phyloP scores from a whole-genome alignment of 2,797 vertebrate species.

The Tenualosa thibaudeaui region DNA sequence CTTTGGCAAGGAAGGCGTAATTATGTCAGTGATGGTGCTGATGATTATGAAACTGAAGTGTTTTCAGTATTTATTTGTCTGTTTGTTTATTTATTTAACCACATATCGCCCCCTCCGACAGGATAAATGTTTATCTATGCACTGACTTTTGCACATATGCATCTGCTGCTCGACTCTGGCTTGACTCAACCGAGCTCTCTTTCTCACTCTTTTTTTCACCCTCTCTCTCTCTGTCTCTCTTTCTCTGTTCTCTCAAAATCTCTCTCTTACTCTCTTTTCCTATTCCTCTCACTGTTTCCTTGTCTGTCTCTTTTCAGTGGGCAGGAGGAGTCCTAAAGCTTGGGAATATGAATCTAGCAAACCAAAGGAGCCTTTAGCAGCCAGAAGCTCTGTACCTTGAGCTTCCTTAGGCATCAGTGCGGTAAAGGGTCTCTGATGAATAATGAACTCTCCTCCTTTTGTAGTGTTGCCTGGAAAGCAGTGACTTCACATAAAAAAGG shows the following conservation, averaged over 20 bases:
- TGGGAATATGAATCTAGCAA: not conserved
- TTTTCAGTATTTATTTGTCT: not conserved
- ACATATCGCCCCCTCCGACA: not conserved
- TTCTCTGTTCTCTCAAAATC: constrained; percentile 32
- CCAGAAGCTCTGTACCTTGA: not conserved
- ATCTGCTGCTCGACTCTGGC: not conserved
- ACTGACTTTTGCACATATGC: not conserved
- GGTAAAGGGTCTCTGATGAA: constrained; percentile 65
- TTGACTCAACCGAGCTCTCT: not conserved
- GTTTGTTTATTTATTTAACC: no score
- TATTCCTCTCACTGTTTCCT: not conserved
- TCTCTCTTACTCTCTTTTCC: constrained; percentile 27
- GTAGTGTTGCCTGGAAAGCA: constrained; percentile 53
- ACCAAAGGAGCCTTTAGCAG: not conserved
- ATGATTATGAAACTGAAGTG: constrained; percentile 48
- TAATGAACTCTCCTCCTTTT: constrained; percentile 64
- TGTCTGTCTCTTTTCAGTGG: constrained; percentile 52
- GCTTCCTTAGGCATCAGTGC: constrained; percentile 52
- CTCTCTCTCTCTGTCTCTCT: not conserved
- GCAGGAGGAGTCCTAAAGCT: constrained; percentile 50
- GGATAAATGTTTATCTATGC: not conserved
- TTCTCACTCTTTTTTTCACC: not conserved
- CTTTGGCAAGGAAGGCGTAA: constrained; percentile 42
- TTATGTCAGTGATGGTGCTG: constrained; percentile 47
- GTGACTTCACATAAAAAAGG: constrained; percentile 52